Conservation (phyloP, 2,888 invertebrate species). For the Chloroclysta siterata region DNA sequence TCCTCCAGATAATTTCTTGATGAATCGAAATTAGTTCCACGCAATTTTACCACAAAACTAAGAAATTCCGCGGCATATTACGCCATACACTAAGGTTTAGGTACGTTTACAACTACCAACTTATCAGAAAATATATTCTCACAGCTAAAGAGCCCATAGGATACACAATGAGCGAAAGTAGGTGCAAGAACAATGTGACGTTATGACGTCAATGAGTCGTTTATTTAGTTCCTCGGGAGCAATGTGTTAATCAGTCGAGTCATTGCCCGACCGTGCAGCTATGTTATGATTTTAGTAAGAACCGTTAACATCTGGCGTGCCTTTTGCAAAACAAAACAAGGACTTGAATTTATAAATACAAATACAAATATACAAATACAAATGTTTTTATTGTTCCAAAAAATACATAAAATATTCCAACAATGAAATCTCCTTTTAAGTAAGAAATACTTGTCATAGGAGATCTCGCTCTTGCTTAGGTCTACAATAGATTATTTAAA, state of each 20-base stretch:
- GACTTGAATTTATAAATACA: neutral
- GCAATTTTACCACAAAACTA: no score
- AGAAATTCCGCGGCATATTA: no score
- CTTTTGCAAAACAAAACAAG: neutral
- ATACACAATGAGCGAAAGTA: constrained; percentile 37
- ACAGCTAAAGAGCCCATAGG: constrained; percentile 21
- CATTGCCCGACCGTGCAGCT: constrained; percentile 18
- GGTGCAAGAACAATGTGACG: constrained; percentile 37
- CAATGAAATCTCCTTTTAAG: no score
- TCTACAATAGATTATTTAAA: no score
- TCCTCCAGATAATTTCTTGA: no score
- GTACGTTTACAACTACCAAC: neutral
- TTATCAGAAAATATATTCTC: constrained; percentile 22
- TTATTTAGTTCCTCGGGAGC: constrained; percentile 31
- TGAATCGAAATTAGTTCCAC: no score
- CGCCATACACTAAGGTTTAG: no score
- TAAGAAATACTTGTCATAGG: no score
- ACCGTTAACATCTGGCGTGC: constrained; percentile 1
- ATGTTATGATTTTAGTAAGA: constrained; percentile 9
- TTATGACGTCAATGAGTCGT: constrained; percentile 39
- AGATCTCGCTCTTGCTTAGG: no score
- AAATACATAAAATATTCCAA: no score
- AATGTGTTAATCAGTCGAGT: constrained; percentile 26
- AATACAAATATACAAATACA: no score
- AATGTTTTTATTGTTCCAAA: no score